These are phyloP conservation scores for Microtus ochrogaster DNA, from an alignment of 2,113 vertebrate genomes.

Conservation along the genomic window DNA sequence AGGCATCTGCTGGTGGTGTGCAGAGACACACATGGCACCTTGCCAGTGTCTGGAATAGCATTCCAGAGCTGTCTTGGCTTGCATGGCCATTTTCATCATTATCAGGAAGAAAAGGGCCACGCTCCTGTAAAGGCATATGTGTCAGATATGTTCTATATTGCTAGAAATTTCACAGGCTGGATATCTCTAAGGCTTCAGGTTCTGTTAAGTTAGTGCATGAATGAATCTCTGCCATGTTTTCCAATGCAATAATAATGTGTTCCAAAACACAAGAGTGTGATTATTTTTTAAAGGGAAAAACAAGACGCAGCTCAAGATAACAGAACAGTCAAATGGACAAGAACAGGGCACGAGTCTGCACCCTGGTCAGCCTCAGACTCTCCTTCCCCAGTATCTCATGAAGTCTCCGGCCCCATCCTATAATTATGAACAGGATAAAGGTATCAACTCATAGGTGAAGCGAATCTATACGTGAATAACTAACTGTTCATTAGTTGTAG, in stretches of 20 bases:
- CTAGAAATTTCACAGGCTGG: not conserved
- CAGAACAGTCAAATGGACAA: not conserved
- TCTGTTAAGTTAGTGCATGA: constrained; percentile 6
- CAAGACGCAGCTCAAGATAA: not conserved
- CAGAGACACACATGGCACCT: not conserved
- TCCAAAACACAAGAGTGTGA: not conserved
- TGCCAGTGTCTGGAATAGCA: not conserved
- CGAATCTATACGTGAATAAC: not conserved
- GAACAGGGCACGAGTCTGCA: not conserved
- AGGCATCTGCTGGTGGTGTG: not conserved
- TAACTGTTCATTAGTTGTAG: not conserved
- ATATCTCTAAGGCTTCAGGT: not conserved
- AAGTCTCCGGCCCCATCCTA: not conserved
- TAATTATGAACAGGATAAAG: not conserved
- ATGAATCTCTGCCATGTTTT: not conserved
- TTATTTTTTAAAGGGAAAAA: constrained; percentile 25
- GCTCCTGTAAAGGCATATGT: not conserved
- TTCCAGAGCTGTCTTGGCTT: not conserved
- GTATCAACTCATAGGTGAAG: not conserved
- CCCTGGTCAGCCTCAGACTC: not conserved
- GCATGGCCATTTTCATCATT: not conserved
- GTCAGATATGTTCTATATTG: not conserved
- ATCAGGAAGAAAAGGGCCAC: not conserved
- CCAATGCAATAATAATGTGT: not conserved
- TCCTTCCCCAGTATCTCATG: not conserved